Conservation (phyloP, 2,888 invertebrate species). For the Meiosimyza platycephala region DNA sequence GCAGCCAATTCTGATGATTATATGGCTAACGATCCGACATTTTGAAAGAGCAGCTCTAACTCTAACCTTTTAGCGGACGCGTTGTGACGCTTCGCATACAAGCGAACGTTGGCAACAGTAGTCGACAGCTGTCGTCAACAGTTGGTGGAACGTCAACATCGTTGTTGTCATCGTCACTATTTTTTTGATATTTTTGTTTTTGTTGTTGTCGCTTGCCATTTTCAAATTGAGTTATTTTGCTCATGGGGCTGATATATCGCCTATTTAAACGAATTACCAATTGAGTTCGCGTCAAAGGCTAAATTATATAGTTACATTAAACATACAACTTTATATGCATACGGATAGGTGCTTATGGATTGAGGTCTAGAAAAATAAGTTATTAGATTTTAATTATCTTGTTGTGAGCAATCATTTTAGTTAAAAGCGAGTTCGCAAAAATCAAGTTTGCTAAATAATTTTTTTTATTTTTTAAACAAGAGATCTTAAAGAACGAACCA, state of each 20-base stretch:
- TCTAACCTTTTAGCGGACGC: neutral
- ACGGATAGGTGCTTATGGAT: too few relatives aligned
- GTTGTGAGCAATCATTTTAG: too few relatives aligned
- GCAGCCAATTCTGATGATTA: slow-evolving; percentile 2
- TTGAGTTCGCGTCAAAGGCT: slow-evolving; percentile 5
- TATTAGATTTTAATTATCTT: too few relatives aligned
- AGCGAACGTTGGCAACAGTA: neutral
- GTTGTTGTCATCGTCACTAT: slow-evolving; percentile 6
- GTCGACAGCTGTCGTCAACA: slow-evolving; percentile 14
- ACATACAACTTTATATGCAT: too few relatives aligned
- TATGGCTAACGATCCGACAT: slow-evolving; percentile 12
- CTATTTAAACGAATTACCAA: slow-evolving; percentile 27
- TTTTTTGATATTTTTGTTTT: slow-evolving; percentile 4
- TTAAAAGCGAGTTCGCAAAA: too few relatives aligned
- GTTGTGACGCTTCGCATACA: neutral
- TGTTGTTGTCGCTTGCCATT: slow-evolving; percentile 56
- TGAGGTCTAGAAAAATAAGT: too few relatives aligned
- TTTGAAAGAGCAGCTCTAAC: slow-evolving; percentile 12
- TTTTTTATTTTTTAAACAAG: too few relatives aligned
- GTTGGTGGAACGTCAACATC: slow-evolving; percentile 14
- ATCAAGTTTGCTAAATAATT: too few relatives aligned
- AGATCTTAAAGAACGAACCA: too few relatives aligned
- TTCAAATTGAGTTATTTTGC: slow-evolving; percentile 65
- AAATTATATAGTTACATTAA: slow-evolving; percentile 5
- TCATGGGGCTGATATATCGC: slow-evolving; percentile 54